A percentile compares a stretch with the other conserved stretches of the same genome.
Evolutionary conservation across 1,140 invertebrate species (phyloP).

Genomic region (Schlechtendalia chinensis): DNA sequence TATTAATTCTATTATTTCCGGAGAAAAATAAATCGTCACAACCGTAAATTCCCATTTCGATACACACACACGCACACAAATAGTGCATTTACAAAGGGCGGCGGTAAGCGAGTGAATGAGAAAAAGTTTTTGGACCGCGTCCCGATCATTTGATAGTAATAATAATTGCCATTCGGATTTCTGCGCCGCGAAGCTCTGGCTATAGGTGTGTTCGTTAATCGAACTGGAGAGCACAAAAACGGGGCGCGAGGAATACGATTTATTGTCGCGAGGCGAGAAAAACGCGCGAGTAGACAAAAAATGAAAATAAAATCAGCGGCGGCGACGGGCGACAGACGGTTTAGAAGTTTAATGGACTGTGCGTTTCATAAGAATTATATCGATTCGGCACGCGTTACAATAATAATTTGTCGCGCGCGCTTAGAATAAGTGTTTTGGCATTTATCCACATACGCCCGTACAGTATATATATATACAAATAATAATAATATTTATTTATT

Average conservation of each 20-base stretch:
- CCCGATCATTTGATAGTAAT: constrained; percentile 40
- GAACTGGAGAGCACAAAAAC: constrained; percentile 11
- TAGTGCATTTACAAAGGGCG: too few relatives aligned
- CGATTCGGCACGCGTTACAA: neutral
- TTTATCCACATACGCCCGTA: neutral
- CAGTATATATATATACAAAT: too few relatives aligned
- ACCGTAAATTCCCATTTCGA: constrained; percentile 28
- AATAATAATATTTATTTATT: too few relatives aligned
- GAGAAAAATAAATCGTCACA: constrained; percentile 35
- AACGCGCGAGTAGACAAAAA: constrained; percentile 29
- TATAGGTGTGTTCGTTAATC: constrained; percentile 30
- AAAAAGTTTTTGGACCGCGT: constrained; percentile 37
- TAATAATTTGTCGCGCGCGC: constrained; percentile 34
- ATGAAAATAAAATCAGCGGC: constrained; percentile 13
- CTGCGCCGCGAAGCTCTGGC: neutral
- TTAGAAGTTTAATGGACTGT: constrained; percentile 49
- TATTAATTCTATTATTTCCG: constrained; percentile 34
- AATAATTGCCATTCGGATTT: constrained; percentile 42
- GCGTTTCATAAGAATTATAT: constrained; percentile 31
- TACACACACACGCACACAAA: neutral
- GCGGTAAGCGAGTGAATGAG: too few relatives aligned
- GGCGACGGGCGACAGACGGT: constrained; percentile 33
- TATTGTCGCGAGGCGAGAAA: neutral
- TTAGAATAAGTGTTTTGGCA: constrained; percentile 37
- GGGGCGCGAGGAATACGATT: neutral